Evolutionary conservation across 2,888 invertebrate genomes (phyloP), one percentile per base, ranked within the genome.

Genomic region (Melitaea athalia): DNA sequence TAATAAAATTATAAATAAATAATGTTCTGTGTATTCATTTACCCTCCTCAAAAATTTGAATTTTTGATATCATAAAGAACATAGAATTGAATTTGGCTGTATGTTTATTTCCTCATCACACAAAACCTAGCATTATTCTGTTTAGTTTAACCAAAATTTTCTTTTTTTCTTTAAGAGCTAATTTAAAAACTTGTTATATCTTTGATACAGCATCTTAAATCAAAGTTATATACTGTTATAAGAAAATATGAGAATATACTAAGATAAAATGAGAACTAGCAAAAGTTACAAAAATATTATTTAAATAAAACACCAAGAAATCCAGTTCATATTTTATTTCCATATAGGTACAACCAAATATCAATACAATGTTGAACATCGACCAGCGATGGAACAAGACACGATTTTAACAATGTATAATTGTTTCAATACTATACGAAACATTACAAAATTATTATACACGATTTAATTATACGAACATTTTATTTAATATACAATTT

Each of bases 1-100:
- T 92, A 92, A 92, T 92, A 92, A 92, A 92, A 92, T 90, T 91
- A 91, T 92, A 91, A 92, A 91, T 87, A 88, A 88, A 86, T 78
- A 42, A 70, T 33, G 47, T 82, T 49, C n/a, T 79, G 83, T 88
- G 76, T 76, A 87, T 87, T 89, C 11, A 33, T 80, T 15, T 17
- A n/a, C n/a, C 31, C 24, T n/a, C 47, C 53, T 53, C 24, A 31
- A 15, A 31, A 45, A 10, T 11, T 11, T 5, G 11, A 33, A 33
- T 31, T 2, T 15, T 43, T 17, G 11, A 33, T 24, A 24, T 24
- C 24, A 2, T 24, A 24, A 24, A 24, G 24, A 24, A 24, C 24
- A 24, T 24, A 24, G 24, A 24, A 24, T 24, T 3, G 38, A 55
- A 15, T 49, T 15, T 49, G 15, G 0, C n/a, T 5, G 7, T 6